phyloP scores from a whole-genome alignment of 37 sponge, comb jelly and placozoan genomes.

The Haliclona indistincta region DNA sequence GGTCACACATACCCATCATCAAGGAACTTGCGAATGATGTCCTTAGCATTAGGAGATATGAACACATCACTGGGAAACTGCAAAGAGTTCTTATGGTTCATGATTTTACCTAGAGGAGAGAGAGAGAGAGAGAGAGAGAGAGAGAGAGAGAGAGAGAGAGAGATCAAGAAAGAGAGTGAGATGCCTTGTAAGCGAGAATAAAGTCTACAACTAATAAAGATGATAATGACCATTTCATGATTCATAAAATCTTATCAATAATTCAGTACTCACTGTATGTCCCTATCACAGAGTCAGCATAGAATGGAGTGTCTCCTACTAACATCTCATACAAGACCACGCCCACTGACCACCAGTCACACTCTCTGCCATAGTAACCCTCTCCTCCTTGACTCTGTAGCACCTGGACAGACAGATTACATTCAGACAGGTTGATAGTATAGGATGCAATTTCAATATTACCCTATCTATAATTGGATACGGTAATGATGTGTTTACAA shows the following conservation, averaged over 20 bases:
- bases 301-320: slow-evolving; percentile 95
- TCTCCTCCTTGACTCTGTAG: slow-evolving; percentile 89
- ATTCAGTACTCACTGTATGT: slow-evolving; percentile 87
- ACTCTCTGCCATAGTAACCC: slow-evolving; percentile 93
- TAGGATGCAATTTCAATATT: too few relatives aligned
- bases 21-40: slow-evolving; percentile 75
- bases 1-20: slow-evolving; percentile 65
- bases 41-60: slow-evolving; percentile 60
- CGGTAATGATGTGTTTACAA: too few relatives aligned
- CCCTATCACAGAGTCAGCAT: slow-evolving; percentile 90
- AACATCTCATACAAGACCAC: slow-evolving; percentile 96
- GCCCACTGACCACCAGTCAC: slow-evolving; percentile 99
- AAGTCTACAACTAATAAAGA: not conserved
- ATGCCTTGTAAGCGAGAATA: not conserved
- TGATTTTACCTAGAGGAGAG: slow-evolving; percentile 74
- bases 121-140: slow-evolving; percentile 33
- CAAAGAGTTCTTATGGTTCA: slow-evolving; percentile 87
- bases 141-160: slow-evolving; percentile 47
- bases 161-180: slow-evolving; percentile 32
- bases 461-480: too few relatives aligned
- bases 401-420: slow-evolving; percentile 57
- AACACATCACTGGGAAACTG: slow-evolving; percentile 72
- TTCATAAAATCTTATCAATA: not conserved
- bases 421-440: too few relatives aligned
- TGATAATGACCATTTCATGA: not conserved